phyloP scores from a whole-genome alignment of 2,113 vertebrate species.

The Baryphthengus martii region DNA sequence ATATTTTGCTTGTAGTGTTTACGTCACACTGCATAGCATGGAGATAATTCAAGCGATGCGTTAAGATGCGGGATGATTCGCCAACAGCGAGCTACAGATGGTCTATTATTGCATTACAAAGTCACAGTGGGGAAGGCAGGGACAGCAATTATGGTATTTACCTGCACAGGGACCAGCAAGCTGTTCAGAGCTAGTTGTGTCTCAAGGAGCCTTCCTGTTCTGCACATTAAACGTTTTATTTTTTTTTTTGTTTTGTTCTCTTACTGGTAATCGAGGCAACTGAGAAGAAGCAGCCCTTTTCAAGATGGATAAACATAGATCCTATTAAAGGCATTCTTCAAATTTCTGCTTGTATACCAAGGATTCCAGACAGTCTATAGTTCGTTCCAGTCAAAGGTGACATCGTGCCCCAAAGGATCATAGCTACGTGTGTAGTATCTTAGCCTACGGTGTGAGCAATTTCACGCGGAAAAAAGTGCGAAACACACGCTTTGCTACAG shows the following conservation, averaged over 20 bases:
- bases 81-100: neutral
- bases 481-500: neutral
- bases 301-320: neutral
- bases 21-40: neutral
- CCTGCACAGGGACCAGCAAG: constrained; percentile 20
- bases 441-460: neutral
- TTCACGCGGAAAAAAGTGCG: neutral
- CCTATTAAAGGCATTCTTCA: neutral
- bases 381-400: neutral
- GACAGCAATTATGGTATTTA: neutral
- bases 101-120: neutral
- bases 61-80: neutral
- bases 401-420: neutral
- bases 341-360: neutral
- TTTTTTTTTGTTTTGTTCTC: constrained; percentile 25
- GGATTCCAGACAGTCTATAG: neutral
- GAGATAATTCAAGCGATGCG: neutral
- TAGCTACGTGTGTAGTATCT: neutral
- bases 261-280: neutral
- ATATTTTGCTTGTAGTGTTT: neutral
- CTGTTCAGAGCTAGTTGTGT: neutral
- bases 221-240: neutral
- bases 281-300: constrained; percentile 14
- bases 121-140: neutral
- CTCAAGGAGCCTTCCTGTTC: neutral